Conservation (phyloP, 2,888 invertebrate genomes). For the Ametastegia equiseti region DNA sequence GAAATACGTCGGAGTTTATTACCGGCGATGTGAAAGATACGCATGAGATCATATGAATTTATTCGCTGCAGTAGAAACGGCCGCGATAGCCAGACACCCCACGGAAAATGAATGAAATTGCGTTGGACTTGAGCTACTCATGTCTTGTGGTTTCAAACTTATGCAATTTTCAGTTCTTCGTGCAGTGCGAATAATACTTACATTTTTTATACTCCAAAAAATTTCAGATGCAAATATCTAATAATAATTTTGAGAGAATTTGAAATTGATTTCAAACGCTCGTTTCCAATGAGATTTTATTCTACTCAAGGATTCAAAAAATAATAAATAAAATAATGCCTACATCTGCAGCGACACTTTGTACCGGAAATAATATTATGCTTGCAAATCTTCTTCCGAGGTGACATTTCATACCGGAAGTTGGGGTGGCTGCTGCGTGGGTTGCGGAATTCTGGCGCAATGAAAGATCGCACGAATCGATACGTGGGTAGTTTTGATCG, state of each 20-base stretch:
- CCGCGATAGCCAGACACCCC: background rate
- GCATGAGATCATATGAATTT: background rate
- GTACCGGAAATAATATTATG: slow-evolving; percentile 41
- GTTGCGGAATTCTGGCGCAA: background rate
- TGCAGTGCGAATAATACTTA: background rate
- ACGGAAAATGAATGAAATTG: too few species aligned
- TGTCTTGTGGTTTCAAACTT: background rate
- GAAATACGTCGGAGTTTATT: slow-evolving; percentile 1
- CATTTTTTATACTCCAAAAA: background rate
- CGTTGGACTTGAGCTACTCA: background rate
- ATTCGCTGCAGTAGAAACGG: slow-evolving; percentile 4
- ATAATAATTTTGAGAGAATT: background rate
- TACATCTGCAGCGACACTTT: background rate
- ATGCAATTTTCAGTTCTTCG: background rate
- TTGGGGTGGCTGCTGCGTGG: background rate
- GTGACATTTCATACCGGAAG: slow-evolving; percentile 32
- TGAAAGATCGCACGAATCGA: background rate
- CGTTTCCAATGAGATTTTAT: too few species aligned
- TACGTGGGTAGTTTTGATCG: background rate
- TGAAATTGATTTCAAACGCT: background rate
- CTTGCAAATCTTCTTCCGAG: slow-evolving; percentile 10
- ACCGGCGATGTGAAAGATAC: background rate
- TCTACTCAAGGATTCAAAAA: too few species aligned
- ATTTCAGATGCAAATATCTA: background rate
- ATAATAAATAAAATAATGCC: background rate